phyloP scores from a whole-genome alignment of 2,888 invertebrate genomes.

The Cheilosia vulpina region DNA sequence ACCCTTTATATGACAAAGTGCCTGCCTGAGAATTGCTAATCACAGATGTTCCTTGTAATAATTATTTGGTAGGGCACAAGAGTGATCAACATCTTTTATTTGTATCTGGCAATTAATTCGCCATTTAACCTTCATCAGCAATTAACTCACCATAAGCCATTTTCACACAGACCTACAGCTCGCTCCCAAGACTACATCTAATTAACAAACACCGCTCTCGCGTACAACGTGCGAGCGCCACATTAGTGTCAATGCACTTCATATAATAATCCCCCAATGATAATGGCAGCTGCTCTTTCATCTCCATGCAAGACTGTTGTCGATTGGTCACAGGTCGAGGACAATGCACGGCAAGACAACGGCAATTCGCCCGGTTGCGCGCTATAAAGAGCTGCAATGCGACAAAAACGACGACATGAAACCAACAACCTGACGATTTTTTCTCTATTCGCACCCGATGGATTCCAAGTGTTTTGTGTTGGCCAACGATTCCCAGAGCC shows the following conservation, averaged over 20 bases:
- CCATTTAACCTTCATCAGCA: not conserved
- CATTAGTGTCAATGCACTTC: slow-evolving; percentile 43
- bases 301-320: slow-evolving; percentile 8
- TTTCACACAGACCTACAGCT: not conserved
- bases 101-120: not conserved
- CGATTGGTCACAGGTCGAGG: slow-evolving; percentile 53
- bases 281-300: not conserved
- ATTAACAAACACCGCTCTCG: slow-evolving; percentile 18
- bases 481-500: slow-evolving; percentile 48
- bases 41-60: no score
- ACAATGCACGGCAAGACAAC: slow-evolving; percentile 42
- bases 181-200: slow-evolving; percentile 1
- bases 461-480: slow-evolving; percentile 24
- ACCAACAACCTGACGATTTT: slow-evolving; percentile 34
- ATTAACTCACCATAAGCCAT: not conserved
- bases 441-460: slow-evolving; percentile 13
- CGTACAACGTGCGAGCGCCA: slow-evolving; percentile 5
- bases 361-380: slow-evolving; percentile 33
- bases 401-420: slow-evolving; percentile 11
- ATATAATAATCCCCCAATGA: slow-evolving; percentile 1
- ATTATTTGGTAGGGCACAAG: no score
- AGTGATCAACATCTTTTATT: no score
- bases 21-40: no score
- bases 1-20: no score
- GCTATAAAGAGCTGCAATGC: slow-evolving; percentile 19